A percentile compares a stretch with the other conserved stretches of the same genome.
These are phyloP conservation scores for Piscicola geometra DNA, from an alignment of 2,888 invertebrate species.

Conservation along the genomic window DNA sequence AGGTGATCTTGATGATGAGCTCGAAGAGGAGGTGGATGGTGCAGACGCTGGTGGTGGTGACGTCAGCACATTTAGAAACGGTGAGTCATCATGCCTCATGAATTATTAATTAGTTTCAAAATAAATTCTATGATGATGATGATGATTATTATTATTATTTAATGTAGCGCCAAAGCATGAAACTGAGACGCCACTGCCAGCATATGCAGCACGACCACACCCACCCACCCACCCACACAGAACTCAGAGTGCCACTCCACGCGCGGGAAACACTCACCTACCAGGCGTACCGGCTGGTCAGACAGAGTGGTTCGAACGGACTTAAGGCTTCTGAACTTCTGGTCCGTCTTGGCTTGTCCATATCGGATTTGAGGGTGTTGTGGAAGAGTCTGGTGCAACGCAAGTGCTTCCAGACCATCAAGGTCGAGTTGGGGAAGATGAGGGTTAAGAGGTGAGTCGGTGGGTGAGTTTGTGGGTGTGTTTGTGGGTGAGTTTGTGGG, in stretches of 20 bases:
- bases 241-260: background rate
- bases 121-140: too few species aligned
- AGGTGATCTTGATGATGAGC: constrained; percentile 40
- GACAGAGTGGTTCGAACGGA: background rate
- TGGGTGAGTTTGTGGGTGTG: too few species aligned
- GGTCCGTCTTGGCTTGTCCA: background rate
- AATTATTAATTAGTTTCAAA: too few species aligned
- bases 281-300: constrained; percentile 13
- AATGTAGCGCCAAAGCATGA: too few species aligned
- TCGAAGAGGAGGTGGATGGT: constrained; percentile 29
- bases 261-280: background rate
- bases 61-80: background rate
- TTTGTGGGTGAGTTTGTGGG: too few species aligned
- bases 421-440: constrained; percentile 29
- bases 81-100: background rate
- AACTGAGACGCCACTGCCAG: too few species aligned
- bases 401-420: constrained; percentile 13
- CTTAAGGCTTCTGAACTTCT: constrained; percentile 12
- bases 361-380: constrained; percentile 14
- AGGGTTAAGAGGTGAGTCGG: constrained; percentile 14
- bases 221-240: background rate
- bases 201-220: too few species aligned
- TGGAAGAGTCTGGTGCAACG: constrained; percentile 21
- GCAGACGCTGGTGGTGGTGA: too few species aligned
- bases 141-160: too few species aligned